Base-by-base conservation (phyloP, 2,888 invertebrate genomes). In the Celastrina argiolus region DNA sequence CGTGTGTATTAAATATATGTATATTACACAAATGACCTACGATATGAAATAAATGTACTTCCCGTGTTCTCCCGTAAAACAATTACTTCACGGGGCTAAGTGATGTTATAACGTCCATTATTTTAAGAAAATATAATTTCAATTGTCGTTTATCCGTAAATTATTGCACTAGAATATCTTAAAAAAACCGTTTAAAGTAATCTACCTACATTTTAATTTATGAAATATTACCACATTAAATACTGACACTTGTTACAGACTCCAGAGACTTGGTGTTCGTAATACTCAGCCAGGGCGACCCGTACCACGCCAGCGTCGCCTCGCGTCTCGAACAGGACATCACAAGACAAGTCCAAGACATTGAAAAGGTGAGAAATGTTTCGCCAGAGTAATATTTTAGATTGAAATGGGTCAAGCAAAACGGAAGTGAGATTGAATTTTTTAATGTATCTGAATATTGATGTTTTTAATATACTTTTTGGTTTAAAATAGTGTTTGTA, bases 261-360 rank as follows among this genome's bases (percentile, higher is more conserved):
- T 87, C 91, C 58, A 85, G 84, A 69, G 92, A 94, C 77, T 81
- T 94, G 70, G 92, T 93, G 39, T 91, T 95, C 74, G 87, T 93
- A 39, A 92, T 95, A 74, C 82, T 95, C 64, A 94, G 94, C 76
- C 95, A 95, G 80, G 77, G 89, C 2, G 94, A 94, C 81, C 89
- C 92, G 10, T 94, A 94, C 79, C 93, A 94, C 77, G 85, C 88
- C n/a, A 91, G 91, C 69, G 91, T 93, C 70, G 94, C 94, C 12
- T 76, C 84, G 66, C 82, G 92, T 59, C 87, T 94, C 3, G 91
- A 92, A 74, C 80, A 88, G 58, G 84, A 92, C 74, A 91, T 95
- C 70, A 80, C 88, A 14, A 79, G 85, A 51, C 94, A 95, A 87
- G 91, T 94, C 6, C 74, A 84, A 67, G 74, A 79, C 64, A 65